Base-by-base conservation (phyloP, 2,888 invertebrate genomes). In the Eremobia ochroleuca region DNA sequence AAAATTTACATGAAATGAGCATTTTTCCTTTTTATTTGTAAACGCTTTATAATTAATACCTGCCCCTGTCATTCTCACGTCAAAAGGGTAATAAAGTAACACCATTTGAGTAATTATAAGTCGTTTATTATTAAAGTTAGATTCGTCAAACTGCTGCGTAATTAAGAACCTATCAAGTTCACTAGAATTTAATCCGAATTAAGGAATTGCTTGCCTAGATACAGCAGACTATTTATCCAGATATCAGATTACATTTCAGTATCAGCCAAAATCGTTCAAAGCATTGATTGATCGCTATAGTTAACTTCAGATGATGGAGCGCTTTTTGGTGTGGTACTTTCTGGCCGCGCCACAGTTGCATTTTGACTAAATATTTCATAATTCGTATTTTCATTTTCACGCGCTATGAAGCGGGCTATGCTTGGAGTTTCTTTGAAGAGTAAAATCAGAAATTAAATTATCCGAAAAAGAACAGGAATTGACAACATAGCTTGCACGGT, bases 261-360 rank as follows among this genome's bases (percentile, higher is more conserved):
- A 62, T 31, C 31, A 55, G 6, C 21, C 46, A 28, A 69, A 77
- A 69, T 72, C 59, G 37, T 25, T 40, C 28, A 55, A 65, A 65
- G 37, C 28, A n/a, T 61, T 81, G 83, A 81, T 83, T 65, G 83
- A 81, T 83, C n/a, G n/a, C 15, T 49, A 2, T 40, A 49, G 55
- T 52, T 31, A 66, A 76, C 15, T 61, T 40, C 8, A 40, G 43
- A 82, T 64, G 67, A 75, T 49, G 6, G 25, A 59, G 34, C 58
- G 34, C 11, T 69, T 68, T n/a, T n/a, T n/a, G n/a, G n/a, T n/a
- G n/a, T n/a, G n/a, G n/a, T n/a, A n/a, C n/a, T n/a, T n/a, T n/a
- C n/a, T n/a, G n/a, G n/a, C n/a, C n/a, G n/a, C n/a, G n/a, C n/a
- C n/a, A n/a, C n/a, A n/a, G n/a, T n/a, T n/a, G n/a, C n/a, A n/a